phyloP scores from a whole-genome alignment of 2,797 vertebrate species.

The Phoeniculus purpureus region DNA sequence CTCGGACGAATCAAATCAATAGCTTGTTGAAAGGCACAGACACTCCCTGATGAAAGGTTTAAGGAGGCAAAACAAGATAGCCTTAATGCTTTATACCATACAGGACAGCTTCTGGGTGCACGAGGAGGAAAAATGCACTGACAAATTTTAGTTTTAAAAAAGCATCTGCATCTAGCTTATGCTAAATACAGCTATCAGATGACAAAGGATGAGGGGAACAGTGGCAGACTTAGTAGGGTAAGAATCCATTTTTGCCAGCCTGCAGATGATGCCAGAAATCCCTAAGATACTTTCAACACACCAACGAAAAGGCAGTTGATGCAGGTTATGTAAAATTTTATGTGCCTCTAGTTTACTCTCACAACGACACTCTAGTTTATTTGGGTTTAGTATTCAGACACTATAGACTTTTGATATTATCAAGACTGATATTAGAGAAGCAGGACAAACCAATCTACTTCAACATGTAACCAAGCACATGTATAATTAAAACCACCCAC shows the following conservation, averaged over 20 bases:
- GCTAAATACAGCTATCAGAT: neutral
- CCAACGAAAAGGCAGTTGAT: neutral
- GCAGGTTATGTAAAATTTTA: constrained; percentile 75
- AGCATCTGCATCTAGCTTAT: neutral
- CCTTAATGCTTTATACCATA: neutral
- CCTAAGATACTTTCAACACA: neutral
- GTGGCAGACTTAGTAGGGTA: neutral
- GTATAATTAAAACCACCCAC: constrained; percentile 33
- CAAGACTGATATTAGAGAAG: constrained; percentile 63
- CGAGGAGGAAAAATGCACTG: neutral
- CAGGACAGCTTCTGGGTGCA: neutral
- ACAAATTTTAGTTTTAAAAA: neutral
- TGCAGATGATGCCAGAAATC: neutral
- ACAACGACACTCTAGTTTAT: constrained; percentile 74
- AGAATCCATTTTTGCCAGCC: neutral
- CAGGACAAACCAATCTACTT: constrained; percentile 65
- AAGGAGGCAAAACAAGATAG: neutral
- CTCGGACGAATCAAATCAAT: neutral
- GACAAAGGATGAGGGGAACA: neutral
- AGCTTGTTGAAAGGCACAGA: neutral
- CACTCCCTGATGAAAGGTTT: neutral
- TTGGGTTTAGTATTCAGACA: constrained; percentile 60
- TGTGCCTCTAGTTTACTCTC: constrained; percentile 70
- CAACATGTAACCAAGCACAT: constrained; percentile 38
- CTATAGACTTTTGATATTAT: constrained; percentile 61